Evolutionary conservation across 2,113 vertebrate species (phyloP).

Genomic region (Panthera uncia): DNA sequence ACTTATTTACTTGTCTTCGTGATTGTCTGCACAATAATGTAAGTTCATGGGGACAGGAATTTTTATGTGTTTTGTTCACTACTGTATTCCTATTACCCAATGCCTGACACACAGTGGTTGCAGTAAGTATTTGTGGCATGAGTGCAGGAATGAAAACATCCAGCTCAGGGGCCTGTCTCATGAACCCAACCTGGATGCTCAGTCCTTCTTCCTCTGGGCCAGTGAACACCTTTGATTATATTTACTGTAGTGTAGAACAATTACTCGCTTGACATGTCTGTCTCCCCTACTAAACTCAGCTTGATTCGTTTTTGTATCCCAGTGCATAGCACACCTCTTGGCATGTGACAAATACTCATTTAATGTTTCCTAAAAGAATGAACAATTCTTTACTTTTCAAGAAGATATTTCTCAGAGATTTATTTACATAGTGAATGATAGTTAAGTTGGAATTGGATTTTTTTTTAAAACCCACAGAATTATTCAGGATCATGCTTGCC

Average conservation of each 20-base stretch:
- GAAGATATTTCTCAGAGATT: neutral
- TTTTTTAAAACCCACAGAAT: neutral
- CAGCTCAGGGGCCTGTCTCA: neutral
- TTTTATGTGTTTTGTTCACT: conserved; percentile 7
- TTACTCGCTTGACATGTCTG: neutral
- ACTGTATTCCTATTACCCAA: neutral
- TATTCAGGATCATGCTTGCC: neutral
- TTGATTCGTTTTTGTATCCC: conserved; percentile 19
- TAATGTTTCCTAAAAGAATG: conserved; percentile 19
- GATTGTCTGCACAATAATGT: neutral
- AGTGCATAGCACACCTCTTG: neutral
- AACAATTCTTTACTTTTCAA: conserved; percentile 49
- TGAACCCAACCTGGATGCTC: neutral
- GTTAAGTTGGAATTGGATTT: conserved; percentile 36
- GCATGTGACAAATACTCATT: neutral
- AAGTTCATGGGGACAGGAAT: neutral
- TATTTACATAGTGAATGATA: conserved; percentile 30
- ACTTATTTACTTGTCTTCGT: neutral
- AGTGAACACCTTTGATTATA: neutral
- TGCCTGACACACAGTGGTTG: neutral
- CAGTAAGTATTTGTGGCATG: neutral
- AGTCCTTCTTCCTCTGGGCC: neutral
- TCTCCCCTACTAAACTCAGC: neutral
- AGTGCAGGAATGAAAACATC: neutral
- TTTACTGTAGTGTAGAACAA: neutral